Base-by-base conservation (phyloP, 2,888 invertebrate genomes). In the Nipponacmea schrenckii region DNA sequence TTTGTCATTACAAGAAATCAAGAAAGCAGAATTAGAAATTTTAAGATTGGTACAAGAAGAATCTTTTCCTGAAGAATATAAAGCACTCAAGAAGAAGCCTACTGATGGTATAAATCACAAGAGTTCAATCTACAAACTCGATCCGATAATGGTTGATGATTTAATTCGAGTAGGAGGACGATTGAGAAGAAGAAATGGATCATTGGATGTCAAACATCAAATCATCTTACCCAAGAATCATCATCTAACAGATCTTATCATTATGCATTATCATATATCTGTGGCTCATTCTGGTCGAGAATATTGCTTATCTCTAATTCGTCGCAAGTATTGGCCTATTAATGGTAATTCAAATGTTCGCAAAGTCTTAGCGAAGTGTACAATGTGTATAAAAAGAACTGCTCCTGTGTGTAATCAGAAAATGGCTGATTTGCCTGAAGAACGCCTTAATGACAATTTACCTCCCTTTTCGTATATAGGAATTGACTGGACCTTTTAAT, bases 261-360 rank as follows among this genome's bases (percentile, higher is more conserved):
- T 69, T 45, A 14, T 15, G 24, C 26, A 64, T 45, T 27, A n/a
- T 31, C 69, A 69, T 69, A 10, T 24, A 48, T 10, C 17, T 64
- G 8, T 15, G 46, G 12, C 70, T 48, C 27, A 66, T 62, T 17
- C 44, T 63, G n/a, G 45, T 67, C 15, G 70, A 70, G 27, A 71
- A 71, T 67, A 71, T 62, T 79, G 77, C 5, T n/a, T 76, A 14
- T 77, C 77, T 27, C 8, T 50, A 14, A 26, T 45, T 1, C 31
- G 69, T 45, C 20, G 46, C 14, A 69, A 45, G 44, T 69, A 69
- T 2, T 69, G 69, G 69, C 14, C 62, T 2, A 64, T 63, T 20
- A 63, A 62, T 12, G 69, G 31, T 26, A 69, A 69, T 17, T 39
- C 69, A 24, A 17, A 39, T 31, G 69, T 69, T 10, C n/a, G 69